Base-by-base conservation (phyloP, 2,797 vertebrate genomes). In the Sebastes hopkinsi region DNA sequence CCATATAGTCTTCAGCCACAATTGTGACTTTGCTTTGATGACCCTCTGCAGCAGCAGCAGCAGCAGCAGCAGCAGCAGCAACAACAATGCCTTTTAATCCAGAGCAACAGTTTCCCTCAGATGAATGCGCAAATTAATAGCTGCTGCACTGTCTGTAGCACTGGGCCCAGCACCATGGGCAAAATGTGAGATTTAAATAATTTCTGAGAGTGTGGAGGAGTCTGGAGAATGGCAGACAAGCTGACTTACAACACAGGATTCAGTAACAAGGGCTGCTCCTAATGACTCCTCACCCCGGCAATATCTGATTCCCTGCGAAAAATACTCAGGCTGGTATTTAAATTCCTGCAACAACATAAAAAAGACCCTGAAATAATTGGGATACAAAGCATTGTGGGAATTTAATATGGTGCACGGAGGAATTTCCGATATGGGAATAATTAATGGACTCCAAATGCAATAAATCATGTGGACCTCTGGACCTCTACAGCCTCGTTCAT, bases 191-290 rank as follows among this genome's bases (percentile, higher is more conserved):
- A 92, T 92, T 94, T 93, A 91, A 95, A 94, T 94, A 88, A 94
- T 94, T 94, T 92, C 88, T 93, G 75, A 93, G 89, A 77, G 85
- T 82, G 90, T 87, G 85, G 89, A 91, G 89, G 89, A 92, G 93
- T 86, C 85, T 88, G 30, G 78, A 91, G 87, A 89, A 88, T 76
- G 88, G 87, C 81, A 91, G 91, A 92, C 89, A 92, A 84, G 86
- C 87, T 89, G 91, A 94, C 89, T 94, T 94, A 94, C 95, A 94
- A 92, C 90, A 89, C 56, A 76, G 88, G 87, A 90, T 88, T 89
- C 79, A 85, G 90, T 88, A 92, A 92, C 90, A 93, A 91, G 88
- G 75, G 81, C 84, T 78, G 74, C 78, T 88, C 74, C 36, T 94
- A 94, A 95, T 93, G 87, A 92, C 87, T 92, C 84, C 88, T 87